Evolutionary conservation across 37 sponge, comb jelly and placozoan genomes (phyloP).

Genomic region (Oopsacas minuta): DNA sequence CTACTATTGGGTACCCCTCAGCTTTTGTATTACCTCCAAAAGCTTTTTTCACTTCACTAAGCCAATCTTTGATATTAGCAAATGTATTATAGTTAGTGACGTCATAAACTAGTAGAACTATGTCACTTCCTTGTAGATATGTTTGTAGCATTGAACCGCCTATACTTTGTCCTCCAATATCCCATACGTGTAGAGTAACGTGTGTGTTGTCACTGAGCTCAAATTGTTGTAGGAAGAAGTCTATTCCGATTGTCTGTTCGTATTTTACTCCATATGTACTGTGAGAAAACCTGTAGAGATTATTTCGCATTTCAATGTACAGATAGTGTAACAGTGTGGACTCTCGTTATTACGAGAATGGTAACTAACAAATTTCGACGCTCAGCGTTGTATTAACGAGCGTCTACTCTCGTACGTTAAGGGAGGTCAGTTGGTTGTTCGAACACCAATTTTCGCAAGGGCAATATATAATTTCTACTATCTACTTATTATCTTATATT

Average conservation of each 20-base stretch:
- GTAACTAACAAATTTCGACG: too few relatives aligned
- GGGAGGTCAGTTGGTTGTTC: too few relatives aligned
- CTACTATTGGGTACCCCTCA: slow-evolving; percentile 37
- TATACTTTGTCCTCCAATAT: slow-evolving; percentile 90
- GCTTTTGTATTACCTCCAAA: slow-evolving; percentile 24
- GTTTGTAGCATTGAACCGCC: slow-evolving; percentile 91
- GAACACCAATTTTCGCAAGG: too few relatives aligned
- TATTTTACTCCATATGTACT: slow-evolving; percentile 67
- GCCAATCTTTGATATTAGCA: slow-evolving; percentile 90
- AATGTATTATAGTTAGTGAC: slow-evolving; percentile 87
- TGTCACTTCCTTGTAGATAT: slow-evolving; percentile 79
- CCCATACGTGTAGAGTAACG: slow-evolving; percentile 89
- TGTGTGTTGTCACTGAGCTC: slow-evolving; percentile 22
- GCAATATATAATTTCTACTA: too few relatives aligned
- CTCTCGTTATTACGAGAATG: too few relatives aligned
- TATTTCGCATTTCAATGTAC: too few relatives aligned
- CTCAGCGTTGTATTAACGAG: too few relatives aligned
- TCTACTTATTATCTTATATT: too few relatives aligned
- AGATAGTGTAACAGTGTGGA: too few relatives aligned
- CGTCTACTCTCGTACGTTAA: too few relatives aligned
- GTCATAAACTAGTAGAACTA: slow-evolving; percentile 79
- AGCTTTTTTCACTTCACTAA: slow-evolving; percentile 38
- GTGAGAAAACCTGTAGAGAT: slow-evolving; percentile 50
- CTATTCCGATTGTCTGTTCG: slow-evolving; percentile 84
- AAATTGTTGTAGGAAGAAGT: slow-evolving; percentile 73